Evolutionary conservation across 2,113 vertebrate genomes (phyloP), one percentile per base, ranked within the genome.

Genomic region (Rhinopithecus roxellana): DNA sequence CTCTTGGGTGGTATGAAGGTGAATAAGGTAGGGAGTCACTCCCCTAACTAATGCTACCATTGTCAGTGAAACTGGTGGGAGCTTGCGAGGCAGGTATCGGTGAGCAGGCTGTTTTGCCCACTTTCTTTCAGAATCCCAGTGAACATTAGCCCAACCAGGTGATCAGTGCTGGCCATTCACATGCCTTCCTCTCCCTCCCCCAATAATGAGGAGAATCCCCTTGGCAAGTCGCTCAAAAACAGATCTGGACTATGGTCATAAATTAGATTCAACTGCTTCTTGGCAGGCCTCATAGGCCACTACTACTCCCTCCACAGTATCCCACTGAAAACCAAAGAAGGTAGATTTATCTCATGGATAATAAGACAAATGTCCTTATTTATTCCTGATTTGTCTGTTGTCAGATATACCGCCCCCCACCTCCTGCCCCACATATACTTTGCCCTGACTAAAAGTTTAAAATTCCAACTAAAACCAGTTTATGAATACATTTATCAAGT

Each of bases 301-400:
- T 52, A 30, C 30, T 89, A 43, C 30, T 14, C 11, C 13, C 35
- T 93, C 20, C 13, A 22, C 12, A 16, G 83, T 91, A 72, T 7
- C 43, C 23, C 7, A 80, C 57, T 32, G 23, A 3, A 8, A 93
- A 67, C 13, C 38, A n/a, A 80, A 89, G 23, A 91, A 75, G 32
- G 22, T 35, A 40, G 16, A 45, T 94, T 96, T 93, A 52, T 81
- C 25, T 64, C 32, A 35, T 25, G 16, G 78, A 35, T 4, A 40
- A 30, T 83, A 59, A 93, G 74, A 89, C 9, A 88, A 57, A 69
- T 64, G 7, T 30, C 22, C 17, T 64, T 78, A 6, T 72, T 93
- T 90, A 77, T 67, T 93, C 89, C 38, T 86, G n/a, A 57, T 61
- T 84, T 97, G 43, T 91, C 38, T 89, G 30, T 93, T 75, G 23